Conservation (phyloP, 2,113 vertebrate genomes). For the Esox niger region DNA sequence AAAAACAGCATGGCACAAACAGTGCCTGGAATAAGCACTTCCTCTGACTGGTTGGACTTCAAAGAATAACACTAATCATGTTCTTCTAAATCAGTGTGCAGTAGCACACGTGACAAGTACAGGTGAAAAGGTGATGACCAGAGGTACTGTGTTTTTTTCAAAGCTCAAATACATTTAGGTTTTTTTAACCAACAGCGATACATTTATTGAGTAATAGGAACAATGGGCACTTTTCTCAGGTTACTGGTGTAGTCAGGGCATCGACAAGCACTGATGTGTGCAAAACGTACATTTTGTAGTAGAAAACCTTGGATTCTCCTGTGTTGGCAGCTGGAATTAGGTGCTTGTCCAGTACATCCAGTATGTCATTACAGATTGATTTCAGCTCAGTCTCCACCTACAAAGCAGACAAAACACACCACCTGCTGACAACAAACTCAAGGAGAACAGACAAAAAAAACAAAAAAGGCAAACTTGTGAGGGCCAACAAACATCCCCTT, state of each 20-base stretch:
- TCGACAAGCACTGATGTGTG: not conserved
- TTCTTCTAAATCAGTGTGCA: no score
- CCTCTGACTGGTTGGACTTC: no score
- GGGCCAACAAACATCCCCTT: no score
- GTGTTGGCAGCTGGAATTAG: constrained; percentile 94
- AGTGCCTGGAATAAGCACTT: no score
- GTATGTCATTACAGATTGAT: constrained; percentile 95
- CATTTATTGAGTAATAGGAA: not conserved
- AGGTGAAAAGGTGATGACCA: no score
- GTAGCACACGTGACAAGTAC: not conserved
- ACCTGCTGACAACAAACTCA: not conserved
- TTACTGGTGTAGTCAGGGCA: not conserved
- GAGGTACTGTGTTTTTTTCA: no score
- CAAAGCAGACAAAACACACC: constrained; percentile 20
- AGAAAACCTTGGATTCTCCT: constrained; percentile 99
- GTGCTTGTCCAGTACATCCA: constrained; percentile 97
- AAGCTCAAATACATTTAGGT: no score
- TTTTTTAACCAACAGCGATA: no score
- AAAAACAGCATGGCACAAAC: no score
- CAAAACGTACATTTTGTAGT: constrained; percentile 95
- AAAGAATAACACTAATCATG: no score
- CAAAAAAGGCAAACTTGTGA: no score
- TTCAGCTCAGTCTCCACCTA: constrained; percentile 97
- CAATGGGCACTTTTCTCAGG: not conserved
- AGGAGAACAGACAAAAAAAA: not conserved